Percentiles rank a stretch among this genome's conserved stretches.
These are phyloP conservation scores for Semicossyphus pulcher DNA, from an alignment of 2,113 vertebrate genomes.

Conservation along the genomic window DNA sequence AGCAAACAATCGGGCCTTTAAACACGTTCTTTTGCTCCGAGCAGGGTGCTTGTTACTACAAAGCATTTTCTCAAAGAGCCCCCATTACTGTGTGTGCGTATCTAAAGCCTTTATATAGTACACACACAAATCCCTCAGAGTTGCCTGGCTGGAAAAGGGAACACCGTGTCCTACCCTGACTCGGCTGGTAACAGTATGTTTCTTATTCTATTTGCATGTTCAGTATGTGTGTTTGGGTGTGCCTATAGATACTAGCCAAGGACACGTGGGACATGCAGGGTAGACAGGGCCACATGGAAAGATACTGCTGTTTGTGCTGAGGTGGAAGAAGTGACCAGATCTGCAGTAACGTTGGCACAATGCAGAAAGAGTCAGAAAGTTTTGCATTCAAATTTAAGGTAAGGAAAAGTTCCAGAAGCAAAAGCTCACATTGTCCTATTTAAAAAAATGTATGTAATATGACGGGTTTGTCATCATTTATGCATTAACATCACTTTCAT, in stretches of 20 bases:
- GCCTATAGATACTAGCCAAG: slow-evolving; percentile 32
- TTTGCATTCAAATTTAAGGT: neutral
- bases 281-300: neutral
- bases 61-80: neutral
- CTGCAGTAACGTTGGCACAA: neutral
- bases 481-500: too few relatives aligned
- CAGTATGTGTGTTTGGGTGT: slow-evolving; percentile 21
- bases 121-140: slow-evolving; percentile 24
- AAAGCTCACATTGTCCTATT: too few relatives aligned
- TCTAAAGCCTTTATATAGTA: slow-evolving; percentile 21
- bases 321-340: neutral
- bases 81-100: neutral
- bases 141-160: slow-evolving; percentile 23
- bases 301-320: neutral
- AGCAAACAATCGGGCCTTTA: neutral
- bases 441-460: too few relatives aligned
- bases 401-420: too few relatives aligned
- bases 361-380: neutral
- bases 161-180: slow-evolving; percentile 42
- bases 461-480: too few relatives aligned
- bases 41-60: neutral
- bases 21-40: neutral
- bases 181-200: slow-evolving; percentile 26
- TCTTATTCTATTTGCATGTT: slow-evolving; percentile 24
- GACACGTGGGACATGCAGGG: neutral